Evolutionary conservation across 2,113 vertebrate genomes (phyloP), one percentile per base, ranked within the genome.

Genomic region (Limanda limanda): DNA sequence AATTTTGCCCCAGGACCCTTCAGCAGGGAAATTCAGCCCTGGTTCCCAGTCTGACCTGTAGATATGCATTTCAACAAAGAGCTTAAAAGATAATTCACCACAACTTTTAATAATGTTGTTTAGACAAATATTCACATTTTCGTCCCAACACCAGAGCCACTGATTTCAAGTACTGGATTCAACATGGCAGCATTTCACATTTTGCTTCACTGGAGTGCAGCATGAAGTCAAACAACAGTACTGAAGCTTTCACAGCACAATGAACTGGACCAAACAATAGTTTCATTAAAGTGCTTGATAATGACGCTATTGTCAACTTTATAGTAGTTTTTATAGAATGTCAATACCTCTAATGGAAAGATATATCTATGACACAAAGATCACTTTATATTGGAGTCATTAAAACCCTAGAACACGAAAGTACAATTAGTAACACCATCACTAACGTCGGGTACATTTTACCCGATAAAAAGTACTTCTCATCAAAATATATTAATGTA

Each of bases 151-250:
- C 25, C 27, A 62, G 45, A 52, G 7, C 1, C 15, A n/a, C n/a
- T 18, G 20, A 67, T 20, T 71, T 75, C 61, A 72, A 64, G 65
- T 42, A 52, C 47, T 40, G 21, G 8, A n/a, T 62, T 42, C 12
- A 21, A 31, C 24, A 74, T 5, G 8, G 18, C 27, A 62, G 74
- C 51, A 62, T 5, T 72, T 78, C 42, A 59, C 5, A 31, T 5
- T 31, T 31, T 31, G 31, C 27, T 5, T 64, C 91, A 89, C 81
- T 63, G 23, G 90, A 79, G 86, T 87, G 87, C 68, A 90, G 83
- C 72, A 88, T 25, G 14, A 31, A 18, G 11, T 71, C 60, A 84
- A 15, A 35, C 23, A 74, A 35, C 25, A 74, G 47, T 15, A 25
- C 3, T 11, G 64, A 40, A 18, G 21, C 0, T 0, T n/a, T 12